phyloP scores from a whole-genome alignment of 2,113 vertebrate species.

The Sardina pilchardus region DNA sequence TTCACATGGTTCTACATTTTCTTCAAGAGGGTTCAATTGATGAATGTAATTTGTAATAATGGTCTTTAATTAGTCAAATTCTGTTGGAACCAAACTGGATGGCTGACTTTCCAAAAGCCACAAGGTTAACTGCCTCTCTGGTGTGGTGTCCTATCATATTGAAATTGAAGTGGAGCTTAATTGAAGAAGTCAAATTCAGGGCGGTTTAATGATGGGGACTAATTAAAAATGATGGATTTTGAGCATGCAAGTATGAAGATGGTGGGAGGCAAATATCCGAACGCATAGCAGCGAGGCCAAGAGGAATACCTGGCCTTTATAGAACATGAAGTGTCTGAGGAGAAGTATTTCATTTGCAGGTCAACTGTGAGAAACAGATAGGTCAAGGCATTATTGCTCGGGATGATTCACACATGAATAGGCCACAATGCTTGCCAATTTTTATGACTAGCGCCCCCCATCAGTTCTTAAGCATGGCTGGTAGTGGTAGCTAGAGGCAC shows the following conservation, averaged over 20 bases:
- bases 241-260: not conserved
- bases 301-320: not conserved
- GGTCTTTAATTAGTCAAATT: slow-evolving; percentile 60
- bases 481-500: not conserved
- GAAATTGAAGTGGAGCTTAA: slow-evolving; percentile 60
- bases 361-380: not conserved
- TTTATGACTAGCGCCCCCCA: not conserved
- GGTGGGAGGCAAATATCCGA: not conserved
- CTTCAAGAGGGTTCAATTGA: slow-evolving; percentile 12
- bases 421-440: not conserved
- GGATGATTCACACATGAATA: not conserved
- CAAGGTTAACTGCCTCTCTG: slow-evolving; percentile 66
- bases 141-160: slow-evolving; percentile 47
- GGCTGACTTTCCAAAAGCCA: slow-evolving; percentile 66
- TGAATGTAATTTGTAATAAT: slow-evolving; percentile 45
- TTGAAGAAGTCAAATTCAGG: slow-evolving; percentile 57
- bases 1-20: not conserved
- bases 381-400: not conserved
- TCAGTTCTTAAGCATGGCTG: not conserved
- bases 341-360: not conserved
- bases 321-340: not conserved
- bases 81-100: slow-evolving; percentile 63
- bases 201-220: slow-evolving; percentile 32
- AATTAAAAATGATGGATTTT: slow-evolving; percentile 4
- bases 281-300: not conserved